phyloP scores from a whole-genome alignment of 2,797 vertebrate species.

The Dendrocincla fuliginosa region DNA sequence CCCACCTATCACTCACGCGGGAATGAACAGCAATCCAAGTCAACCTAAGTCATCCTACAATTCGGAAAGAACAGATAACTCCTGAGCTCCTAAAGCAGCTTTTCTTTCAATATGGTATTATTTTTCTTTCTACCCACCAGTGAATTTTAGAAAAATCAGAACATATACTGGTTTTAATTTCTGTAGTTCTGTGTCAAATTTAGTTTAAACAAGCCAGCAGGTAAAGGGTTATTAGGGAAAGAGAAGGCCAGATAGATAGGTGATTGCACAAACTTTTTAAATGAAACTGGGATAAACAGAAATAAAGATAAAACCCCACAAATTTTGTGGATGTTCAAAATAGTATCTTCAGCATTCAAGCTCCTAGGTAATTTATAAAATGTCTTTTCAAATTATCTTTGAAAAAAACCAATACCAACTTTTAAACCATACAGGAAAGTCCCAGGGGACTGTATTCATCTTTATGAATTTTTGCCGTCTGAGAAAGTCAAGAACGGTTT shows the following conservation, averaged over 20 bases:
- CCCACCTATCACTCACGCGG: neutral
- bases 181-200: neutral
- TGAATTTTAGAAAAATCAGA: neutral
- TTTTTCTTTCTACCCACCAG: neutral
- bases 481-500: neutral
- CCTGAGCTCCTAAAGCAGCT: neutral
- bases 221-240: neutral
- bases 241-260: neutral
- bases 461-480: neutral
- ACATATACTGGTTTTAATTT: neutral
- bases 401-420: neutral
- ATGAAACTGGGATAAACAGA: neutral
- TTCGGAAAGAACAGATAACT: neutral
- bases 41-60: neutral
- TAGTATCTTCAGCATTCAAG: neutral
- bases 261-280: neutral
- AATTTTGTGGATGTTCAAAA: neutral
- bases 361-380: neutral
- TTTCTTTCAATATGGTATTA: neutral
- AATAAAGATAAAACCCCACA: fast-evolving
- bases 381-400: neutral
- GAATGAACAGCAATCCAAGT: neutral
- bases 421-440: neutral
- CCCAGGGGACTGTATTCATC: neutral
- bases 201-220: neutral